Conservation (phyloP, 2,797 vertebrate genomes). For the Sphenopsis melanotis region DNA sequence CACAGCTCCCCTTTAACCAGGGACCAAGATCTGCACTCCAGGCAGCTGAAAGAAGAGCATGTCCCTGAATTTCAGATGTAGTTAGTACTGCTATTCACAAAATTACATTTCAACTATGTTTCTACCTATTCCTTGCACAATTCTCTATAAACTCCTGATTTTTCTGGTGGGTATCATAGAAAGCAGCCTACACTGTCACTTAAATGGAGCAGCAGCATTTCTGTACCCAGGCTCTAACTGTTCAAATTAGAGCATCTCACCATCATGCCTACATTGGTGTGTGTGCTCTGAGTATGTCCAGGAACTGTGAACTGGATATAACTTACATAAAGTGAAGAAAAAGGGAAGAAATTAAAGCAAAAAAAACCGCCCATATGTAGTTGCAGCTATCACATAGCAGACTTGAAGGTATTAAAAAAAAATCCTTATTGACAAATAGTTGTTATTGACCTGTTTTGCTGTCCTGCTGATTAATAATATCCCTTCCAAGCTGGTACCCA, state of each 20-base stretch:
- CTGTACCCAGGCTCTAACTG: not conserved
- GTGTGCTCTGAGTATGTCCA: not conserved
- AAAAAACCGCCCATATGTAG: accelerated
- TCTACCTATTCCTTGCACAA: not conserved
- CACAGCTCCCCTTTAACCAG: not conserved
- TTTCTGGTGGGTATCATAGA: not conserved
- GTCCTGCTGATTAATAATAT: not conserved
- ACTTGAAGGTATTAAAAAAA: not conserved
- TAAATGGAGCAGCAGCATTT: not conserved
- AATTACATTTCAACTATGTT: not conserved
- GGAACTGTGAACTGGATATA: not conserved
- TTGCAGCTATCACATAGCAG: not conserved
- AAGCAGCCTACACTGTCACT: not conserved
- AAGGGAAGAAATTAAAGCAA: accelerated
- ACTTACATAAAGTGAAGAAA: not conserved
- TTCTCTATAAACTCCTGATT: not conserved
- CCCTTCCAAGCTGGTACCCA: not conserved
- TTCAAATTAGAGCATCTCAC: not conserved
- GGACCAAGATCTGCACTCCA: accelerated
- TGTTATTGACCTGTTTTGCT: not conserved
- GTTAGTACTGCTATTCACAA: not conserved
- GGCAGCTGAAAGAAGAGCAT: not conserved
- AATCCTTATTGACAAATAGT: not conserved
- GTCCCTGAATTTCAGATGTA: accelerated
- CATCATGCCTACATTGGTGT: not conserved